These are phyloP conservation scores for Zeuzera pyrina DNA, from an alignment of 2,888 invertebrate species.

Conservation along the genomic window DNA sequence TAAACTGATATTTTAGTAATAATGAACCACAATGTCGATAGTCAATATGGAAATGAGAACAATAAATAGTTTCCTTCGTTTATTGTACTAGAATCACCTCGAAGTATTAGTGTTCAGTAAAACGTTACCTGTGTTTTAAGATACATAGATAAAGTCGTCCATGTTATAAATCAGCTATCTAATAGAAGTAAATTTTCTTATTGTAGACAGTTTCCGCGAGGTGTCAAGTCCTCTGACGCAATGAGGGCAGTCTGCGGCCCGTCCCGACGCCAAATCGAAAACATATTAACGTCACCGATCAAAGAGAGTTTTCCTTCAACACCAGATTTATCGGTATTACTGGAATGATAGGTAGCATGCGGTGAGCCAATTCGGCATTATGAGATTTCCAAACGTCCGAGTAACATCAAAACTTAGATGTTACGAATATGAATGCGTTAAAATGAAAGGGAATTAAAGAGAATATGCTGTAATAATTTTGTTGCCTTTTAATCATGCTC, in stretches of 20 bases:
- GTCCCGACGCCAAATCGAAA: constrained; percentile 57
- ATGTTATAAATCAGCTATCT: constrained; percentile 41
- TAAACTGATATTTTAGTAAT: not conserved
- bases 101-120: no score
- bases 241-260: constrained; percentile 41
- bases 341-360: constrained; percentile 19
- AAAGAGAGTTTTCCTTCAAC: constrained; percentile 49
- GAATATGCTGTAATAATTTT: no score
- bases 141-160: no score
- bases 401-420: not conserved
- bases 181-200: constrained; percentile 45
- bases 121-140: no score
- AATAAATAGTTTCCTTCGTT: no score
- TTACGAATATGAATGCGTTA: no score
- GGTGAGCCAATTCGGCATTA: constrained; percentile 20
- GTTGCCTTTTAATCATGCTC: no score
- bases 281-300: constrained; percentile 61
- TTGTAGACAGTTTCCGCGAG: constrained; percentile 41
- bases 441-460: no score
- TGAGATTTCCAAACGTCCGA: constrained; percentile 12
- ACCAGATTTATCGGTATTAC: constrained; percentile 37
- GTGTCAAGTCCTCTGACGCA: constrained; percentile 50
- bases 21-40: not conserved
- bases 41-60: not conserved
- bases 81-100: no score